A percentile compares a stretch with the other conserved stretches of the same genome.
phyloP scores from a whole-genome alignment of 2,113 vertebrate species.

The Arenaria interpres region DNA sequence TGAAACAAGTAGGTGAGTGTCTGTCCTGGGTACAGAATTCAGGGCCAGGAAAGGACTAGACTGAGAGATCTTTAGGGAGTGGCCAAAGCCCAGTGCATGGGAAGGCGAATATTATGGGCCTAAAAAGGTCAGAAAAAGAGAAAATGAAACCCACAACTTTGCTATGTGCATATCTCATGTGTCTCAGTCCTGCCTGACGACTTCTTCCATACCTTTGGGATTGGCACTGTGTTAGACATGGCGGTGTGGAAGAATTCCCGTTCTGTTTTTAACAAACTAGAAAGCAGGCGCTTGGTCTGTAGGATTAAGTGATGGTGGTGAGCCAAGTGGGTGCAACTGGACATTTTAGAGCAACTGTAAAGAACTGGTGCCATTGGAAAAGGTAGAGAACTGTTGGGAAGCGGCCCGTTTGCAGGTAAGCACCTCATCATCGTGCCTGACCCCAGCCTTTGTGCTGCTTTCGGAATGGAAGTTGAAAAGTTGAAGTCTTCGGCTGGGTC shows the following conservation, averaged over 20 bases:
- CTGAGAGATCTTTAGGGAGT: not conserved
- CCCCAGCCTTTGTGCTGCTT: not conserved
- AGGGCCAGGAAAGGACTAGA: not conserved
- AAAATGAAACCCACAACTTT: not conserved
- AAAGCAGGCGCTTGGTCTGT: not conserved
- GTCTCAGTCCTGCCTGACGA: not conserved
- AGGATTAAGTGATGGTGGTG: not conserved
- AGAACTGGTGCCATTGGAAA: not conserved
- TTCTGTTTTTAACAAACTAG: not conserved
- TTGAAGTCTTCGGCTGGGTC: not conserved
- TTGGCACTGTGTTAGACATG: not conserved
- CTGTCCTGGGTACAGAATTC: not conserved
- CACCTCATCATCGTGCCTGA: not conserved
- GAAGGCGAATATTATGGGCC: not conserved
- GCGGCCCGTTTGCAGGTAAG: not conserved
- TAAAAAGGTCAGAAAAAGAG: not conserved
- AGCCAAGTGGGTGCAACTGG: not conserved
- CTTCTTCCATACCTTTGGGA: not conserved
- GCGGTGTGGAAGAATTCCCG: accelerated
- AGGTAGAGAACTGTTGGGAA: not conserved
- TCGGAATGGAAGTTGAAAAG: not conserved
- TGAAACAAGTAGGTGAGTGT: not conserved
- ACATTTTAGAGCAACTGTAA: not conserved
- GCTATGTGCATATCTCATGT: not conserved
- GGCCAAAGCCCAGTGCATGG: not conserved